These are phyloP conservation scores for Accipiter virgatus DNA, from an alignment of 2,113 vertebrate genomes.

Conservation along the genomic window DNA sequence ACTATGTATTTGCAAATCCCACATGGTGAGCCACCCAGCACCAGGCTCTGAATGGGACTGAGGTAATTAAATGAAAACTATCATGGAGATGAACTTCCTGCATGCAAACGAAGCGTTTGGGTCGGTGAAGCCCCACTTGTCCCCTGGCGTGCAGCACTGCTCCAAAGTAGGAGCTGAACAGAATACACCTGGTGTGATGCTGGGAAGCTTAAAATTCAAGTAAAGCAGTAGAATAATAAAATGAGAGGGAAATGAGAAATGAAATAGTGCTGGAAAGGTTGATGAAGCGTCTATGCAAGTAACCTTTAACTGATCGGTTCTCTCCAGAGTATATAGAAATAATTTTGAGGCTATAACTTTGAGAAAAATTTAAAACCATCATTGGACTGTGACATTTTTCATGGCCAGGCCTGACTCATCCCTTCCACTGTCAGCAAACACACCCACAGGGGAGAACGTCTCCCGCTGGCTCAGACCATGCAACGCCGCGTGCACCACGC, in stretches of 20 bases:
- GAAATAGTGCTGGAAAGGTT: neutral
- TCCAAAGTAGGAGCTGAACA: accelerated
- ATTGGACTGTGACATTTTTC: neutral
- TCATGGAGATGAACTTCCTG: neutral
- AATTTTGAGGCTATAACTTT: neutral
- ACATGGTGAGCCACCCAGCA: too few species aligned
- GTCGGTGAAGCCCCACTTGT: neutral
- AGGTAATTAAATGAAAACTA: neutral
- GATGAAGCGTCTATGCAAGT: neutral
- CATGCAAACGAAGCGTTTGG: accelerated
- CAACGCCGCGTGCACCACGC: neutral
- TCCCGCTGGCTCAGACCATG: neutral
- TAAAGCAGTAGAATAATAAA: neutral
- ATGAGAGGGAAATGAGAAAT: neutral
- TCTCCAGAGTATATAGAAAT: neutral
- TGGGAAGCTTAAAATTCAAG: neutral
- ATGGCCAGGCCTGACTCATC: neutral
- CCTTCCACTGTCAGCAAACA: neutral
- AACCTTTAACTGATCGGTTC: neutral
- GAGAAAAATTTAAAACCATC: neutral
- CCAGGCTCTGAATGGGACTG: neutral
- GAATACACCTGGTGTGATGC: accelerated
- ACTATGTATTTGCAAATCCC: neutral
- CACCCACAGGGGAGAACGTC: neutral
- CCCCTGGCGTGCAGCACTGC: neutral